Conservation (phyloP, 1,140 invertebrate species). For the Cylas formicarius region DNA sequence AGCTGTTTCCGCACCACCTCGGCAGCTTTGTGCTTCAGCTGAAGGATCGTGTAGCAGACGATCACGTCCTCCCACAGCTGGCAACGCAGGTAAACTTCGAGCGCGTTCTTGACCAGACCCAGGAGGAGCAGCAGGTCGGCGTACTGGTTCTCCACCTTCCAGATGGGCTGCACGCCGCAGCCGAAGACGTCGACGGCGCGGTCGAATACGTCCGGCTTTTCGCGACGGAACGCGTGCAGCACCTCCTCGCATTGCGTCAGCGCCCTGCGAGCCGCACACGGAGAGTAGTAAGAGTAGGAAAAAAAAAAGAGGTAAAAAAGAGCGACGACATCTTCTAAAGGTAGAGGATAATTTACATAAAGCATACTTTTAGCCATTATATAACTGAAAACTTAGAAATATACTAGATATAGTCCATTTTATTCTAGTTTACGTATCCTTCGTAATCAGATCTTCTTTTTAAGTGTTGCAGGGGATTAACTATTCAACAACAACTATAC, state of each 20-base stretch:
- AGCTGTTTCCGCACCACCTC: constrained; percentile 80
- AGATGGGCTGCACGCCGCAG: constrained; percentile 59
- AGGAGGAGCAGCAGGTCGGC: constrained; percentile 72
- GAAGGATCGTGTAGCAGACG: constrained; percentile 76
- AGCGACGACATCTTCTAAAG: too few relatives aligned
- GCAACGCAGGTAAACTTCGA: constrained; percentile 75
- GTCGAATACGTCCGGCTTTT: constrained; percentile 41
- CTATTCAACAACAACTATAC: too few relatives aligned
- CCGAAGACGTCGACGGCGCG: constrained; percentile 56
- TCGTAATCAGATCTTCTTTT: too few relatives aligned
- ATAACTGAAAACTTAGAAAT: too few relatives aligned
- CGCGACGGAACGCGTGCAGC: constrained; percentile 50
- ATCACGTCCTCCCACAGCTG: constrained; percentile 92
- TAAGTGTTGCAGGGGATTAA: too few relatives aligned
- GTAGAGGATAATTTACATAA: too few relatives aligned
- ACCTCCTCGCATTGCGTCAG: constrained; percentile 81
- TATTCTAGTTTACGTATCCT: too few relatives aligned
- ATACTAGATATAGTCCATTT: too few relatives aligned
- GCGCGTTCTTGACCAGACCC: constrained; percentile 75
- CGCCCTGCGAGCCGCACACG: too few relatives aligned
- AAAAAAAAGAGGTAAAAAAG: too few relatives aligned
- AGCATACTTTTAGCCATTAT: too few relatives aligned
- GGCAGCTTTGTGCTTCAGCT: constrained; percentile 82
- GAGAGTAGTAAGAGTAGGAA: too few relatives aligned
- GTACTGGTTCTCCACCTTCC: constrained; percentile 67